These are phyloP conservation scores for Typhlichthys subterraneus DNA, from an alignment of 2,797 vertebrate genomes.

Conservation along the genomic window DNA sequence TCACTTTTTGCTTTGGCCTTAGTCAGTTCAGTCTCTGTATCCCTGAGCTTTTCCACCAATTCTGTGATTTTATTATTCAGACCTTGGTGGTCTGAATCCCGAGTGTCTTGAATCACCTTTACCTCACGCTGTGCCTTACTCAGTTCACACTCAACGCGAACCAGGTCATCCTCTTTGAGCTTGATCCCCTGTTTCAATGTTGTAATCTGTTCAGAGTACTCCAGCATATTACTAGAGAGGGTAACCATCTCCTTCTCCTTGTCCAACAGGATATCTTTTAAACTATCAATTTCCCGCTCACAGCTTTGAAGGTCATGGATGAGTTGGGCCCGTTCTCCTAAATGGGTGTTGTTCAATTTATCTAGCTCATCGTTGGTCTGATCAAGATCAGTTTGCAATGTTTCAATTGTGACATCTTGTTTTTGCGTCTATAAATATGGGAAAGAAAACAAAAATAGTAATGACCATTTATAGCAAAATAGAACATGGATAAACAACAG, in stretches of 20 bases:
- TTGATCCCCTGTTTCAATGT: constrained; percentile 80
- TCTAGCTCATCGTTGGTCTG: constrained; percentile 91
- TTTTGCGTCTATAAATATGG: constrained; percentile 78
- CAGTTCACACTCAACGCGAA: constrained; percentile 74
- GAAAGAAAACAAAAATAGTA: constrained; percentile 22
- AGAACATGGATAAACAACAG: neutral
- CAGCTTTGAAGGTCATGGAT: constrained; percentile 89
- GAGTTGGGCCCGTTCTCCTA: constrained; percentile 88
- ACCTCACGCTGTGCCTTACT: constrained; percentile 78
- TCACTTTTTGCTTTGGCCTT: constrained; percentile 69
- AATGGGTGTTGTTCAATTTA: constrained; percentile 83
- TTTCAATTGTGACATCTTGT: constrained; percentile 80
- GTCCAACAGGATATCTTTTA: constrained; percentile 82
- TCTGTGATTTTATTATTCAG: constrained; percentile 76
- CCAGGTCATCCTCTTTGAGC: constrained; percentile 82
- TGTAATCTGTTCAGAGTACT: constrained; percentile 83
- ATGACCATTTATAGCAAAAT: constrained; percentile 6
- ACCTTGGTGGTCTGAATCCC: constrained; percentile 79
- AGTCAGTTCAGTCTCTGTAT: constrained; percentile 70
- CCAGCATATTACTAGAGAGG: constrained; percentile 76
- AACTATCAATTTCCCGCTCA: constrained; percentile 87
- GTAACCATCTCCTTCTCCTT: constrained; percentile 83
- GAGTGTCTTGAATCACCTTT: constrained; percentile 76
- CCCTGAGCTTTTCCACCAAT: constrained; percentile 74
- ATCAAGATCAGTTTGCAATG: constrained; percentile 83